Conservation (phyloP, 2,888 invertebrate species). For the Drosophila yooni region DNA sequence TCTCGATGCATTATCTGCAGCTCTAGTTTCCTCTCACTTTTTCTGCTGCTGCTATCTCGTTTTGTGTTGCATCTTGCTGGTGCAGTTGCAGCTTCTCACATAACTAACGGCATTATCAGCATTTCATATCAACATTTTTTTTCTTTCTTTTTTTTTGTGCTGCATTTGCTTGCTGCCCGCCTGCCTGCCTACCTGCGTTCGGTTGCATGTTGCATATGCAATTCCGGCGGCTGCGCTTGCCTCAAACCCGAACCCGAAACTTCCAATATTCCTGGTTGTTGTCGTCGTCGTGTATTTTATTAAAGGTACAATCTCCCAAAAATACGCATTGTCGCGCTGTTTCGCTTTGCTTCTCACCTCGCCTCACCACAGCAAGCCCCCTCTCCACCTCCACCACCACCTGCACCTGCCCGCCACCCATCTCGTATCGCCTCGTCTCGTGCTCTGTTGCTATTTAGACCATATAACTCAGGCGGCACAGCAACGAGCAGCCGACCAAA, state of each 20-base stretch:
- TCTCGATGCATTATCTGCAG: not conserved
- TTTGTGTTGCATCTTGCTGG: conserved; percentile 23
- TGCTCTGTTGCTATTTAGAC: conserved; percentile 67
- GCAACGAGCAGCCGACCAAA: conserved; percentile 31
- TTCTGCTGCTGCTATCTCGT: conserved; percentile 7
- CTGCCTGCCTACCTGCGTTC: conserved; percentile 14
- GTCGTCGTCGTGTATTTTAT: conserved; percentile 49
- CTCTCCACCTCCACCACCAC: not conserved
- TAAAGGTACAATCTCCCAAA: conserved; percentile 67
- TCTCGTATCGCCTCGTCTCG: conserved; percentile 10
- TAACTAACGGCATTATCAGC: conserved; percentile 27
- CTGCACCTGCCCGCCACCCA: not conserved
- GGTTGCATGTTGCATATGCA: conserved; percentile 7
- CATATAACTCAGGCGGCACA: conserved; percentile 64
- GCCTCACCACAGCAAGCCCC: not conserved
- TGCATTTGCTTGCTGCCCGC: conserved; percentile 16
- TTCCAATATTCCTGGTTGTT: conserved; percentile 53
- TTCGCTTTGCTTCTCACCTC: not conserved
- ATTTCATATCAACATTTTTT: conserved; percentile 1
- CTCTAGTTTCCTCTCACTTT: conserved; percentile 1
- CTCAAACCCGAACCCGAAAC: conserved; percentile 43
- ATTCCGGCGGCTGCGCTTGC: conserved; percentile 17
- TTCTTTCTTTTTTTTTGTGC: conserved; percentile 9
- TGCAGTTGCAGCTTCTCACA: conserved; percentile 17
- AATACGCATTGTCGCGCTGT: conserved; percentile 27